Evolutionary conservation across 2,888 invertebrate genomes (phyloP), one percentile per base, ranked within the genome.

Genomic region (Metallyticus violacea): DNA sequence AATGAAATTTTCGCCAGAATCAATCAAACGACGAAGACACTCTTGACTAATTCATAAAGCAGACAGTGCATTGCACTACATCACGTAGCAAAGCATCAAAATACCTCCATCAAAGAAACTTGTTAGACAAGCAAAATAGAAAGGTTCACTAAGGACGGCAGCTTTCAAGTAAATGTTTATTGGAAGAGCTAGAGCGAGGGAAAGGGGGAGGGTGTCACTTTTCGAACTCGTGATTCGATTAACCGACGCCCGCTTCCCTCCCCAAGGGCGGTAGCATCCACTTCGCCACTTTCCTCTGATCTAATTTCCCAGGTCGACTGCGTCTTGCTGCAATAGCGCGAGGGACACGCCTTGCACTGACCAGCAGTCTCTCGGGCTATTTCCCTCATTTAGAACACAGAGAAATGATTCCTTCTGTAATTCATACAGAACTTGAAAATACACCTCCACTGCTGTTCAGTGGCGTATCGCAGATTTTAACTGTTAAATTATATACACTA

Each of bases 211-310:
- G 82, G 83, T 83, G 83, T 83, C 83, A 83, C 77, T 83, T 25
- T 82, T 82, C 26, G 22, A 76, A 15, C 40, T 15, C 77, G 30
- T 83, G 83, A 83, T 83, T 83, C 83, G 77, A 83, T 83, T 83
- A 83, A 28, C 77, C 77, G n/a, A 7, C 77, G 28, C 83, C 83
- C 77, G 83, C 40, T 62, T 62, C 40, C 15, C 40, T 62, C 40
- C 40, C 40, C 40, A 62, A 62, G 40, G 40, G 40, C 40, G 40
- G 40, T 62, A 62, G 40, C 40, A 62, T 62, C 40, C 40, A 62
- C 40, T 62, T 62, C 40, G 40, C 40, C 40, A 62, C 40, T 62
- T 62, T 62, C 40, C 40, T 62, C 40, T 62, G 40, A 62, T 62
- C 40, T 62, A 62, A 62, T 62, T 62, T 62, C 15, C n/a, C n/a